These are phyloP conservation scores for Drosophila prolongata DNA, from an alignment of 2,888 invertebrate genomes.

Conservation along the genomic window DNA sequence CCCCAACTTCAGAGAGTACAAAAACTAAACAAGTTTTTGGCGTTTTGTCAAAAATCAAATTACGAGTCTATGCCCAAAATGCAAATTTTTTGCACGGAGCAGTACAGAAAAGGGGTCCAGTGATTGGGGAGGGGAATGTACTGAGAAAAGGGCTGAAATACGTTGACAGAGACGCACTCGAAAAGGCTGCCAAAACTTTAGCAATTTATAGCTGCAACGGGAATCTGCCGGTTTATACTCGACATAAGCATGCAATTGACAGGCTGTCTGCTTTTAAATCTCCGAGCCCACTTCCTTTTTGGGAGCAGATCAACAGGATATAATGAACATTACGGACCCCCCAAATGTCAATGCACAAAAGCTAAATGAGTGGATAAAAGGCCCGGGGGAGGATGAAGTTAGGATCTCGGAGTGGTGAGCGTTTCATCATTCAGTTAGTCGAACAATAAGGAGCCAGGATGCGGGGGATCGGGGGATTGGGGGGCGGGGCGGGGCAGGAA, in stretches of 20 bases:
- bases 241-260: slow-evolving; percentile 64
- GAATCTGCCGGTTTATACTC: slow-evolving; percentile 25
- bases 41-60: slow-evolving; percentile 54
- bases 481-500: slow-evolving; percentile 58
- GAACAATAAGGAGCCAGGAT: slow-evolving; percentile 68
- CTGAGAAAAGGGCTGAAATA: not conserved
- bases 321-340: slow-evolving; percentile 74
- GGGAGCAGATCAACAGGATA: slow-evolving; percentile 76
- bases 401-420: slow-evolving; percentile 7
- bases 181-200: slow-evolving; percentile 43
- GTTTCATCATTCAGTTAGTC: slow-evolving; percentile 74
- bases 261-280: slow-evolving; percentile 37
- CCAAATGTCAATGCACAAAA: slow-evolving; percentile 57
- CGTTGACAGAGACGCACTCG: slow-evolving; percentile 25
- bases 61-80: slow-evolving; percentile 48
- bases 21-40: slow-evolving; percentile 53
- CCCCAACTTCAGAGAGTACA: slow-evolving; percentile 8
- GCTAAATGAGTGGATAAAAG: slow-evolving; percentile 72
- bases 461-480: slow-evolving; percentile 34
- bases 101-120: slow-evolving; percentile 1
- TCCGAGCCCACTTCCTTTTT: slow-evolving; percentile 52
- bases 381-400: slow-evolving; percentile 31
- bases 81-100: slow-evolving; percentile 31
- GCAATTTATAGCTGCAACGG: slow-evolving; percentile 48
- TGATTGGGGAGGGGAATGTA: not conserved